Evolutionary conservation across 2,113 vertebrate species (phyloP), one percentile per base, ranked within the genome.

Genomic region (Microtus ochrogaster): DNA sequence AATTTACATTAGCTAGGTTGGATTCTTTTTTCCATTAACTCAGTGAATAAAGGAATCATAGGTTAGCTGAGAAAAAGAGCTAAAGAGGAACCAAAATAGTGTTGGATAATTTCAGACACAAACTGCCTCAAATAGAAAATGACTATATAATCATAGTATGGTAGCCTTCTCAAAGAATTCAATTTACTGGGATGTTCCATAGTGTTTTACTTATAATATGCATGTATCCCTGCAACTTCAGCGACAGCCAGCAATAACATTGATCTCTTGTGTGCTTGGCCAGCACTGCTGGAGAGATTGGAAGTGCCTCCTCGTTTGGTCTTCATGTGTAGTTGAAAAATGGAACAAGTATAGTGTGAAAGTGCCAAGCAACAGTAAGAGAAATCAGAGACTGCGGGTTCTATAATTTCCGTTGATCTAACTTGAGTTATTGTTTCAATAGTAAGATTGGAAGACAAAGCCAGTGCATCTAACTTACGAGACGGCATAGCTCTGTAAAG

Each of bases 21-120:
- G n/a, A 91, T 93, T 78, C 33, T 89, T 76, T 49, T 73, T 41
- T 82, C 77, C 77, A 66, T 76, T 86, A 10, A 87, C 87, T 89
- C 19, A 77, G n/a, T 82, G 52, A 9, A 58, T 86, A 3, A n/a
- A 91, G 52, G 4, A 93, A 52, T 8, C 58, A 36, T 36, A 22
- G 33, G 13, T 63, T 39, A 81, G 26, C 28, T 72, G 91, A 91
- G 36, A 94, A 92, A 94, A 13, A 73, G 28, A 82, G 2, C 44
- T 72, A 44, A 83, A 61, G 79, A 47, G 83, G 39, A 44, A 41
- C 36, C 77, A 73, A 61, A 28, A 52, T 19, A 65, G 9, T 74
- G 10, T 49, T 93, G 70, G 49, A 81, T 24, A 90, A 4, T 61
- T 28, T 95, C 33, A 94, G 81, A 92, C 90, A n/a, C 1, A 26